Conservation (phyloP, 2,113 vertebrate genomes). For the Nicator chloris region DNA sequence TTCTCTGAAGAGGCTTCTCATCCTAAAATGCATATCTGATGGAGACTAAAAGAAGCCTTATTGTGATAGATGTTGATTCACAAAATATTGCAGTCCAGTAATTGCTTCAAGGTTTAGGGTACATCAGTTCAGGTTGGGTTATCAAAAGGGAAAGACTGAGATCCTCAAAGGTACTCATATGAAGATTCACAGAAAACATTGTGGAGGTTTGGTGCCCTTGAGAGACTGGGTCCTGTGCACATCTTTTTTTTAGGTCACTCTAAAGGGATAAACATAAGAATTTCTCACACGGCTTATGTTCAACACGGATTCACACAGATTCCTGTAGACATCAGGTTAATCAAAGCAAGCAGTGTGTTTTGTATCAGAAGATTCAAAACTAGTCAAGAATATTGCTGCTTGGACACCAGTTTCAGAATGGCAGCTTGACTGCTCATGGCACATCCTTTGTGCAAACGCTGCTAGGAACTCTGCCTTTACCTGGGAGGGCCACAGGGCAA, state of each 20-base stretch:
- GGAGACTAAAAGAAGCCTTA: neutral
- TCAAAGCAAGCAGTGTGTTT: neutral
- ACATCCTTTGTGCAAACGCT: neutral
- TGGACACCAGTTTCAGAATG: neutral
- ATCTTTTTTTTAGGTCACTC: neutral
- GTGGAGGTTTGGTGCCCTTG: neutral
- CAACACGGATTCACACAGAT: neutral
- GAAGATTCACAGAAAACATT: neutral
- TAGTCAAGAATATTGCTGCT: neutral
- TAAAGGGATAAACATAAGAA: neutral
- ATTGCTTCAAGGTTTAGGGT: neutral
- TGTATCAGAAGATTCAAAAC: neutral
- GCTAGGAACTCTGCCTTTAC: neutral
- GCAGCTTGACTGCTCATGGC: neutral
- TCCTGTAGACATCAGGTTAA: neutral
- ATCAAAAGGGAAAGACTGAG: neutral
- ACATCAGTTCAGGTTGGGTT: neutral
- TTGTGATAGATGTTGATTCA: neutral
- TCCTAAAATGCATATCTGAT: neutral
- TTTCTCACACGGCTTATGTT: neutral
- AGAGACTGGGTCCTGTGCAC: fast-evolving
- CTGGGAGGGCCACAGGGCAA: neutral
- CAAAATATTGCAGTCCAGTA: neutral
- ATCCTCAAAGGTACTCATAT: neutral
- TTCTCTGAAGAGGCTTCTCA: neutral